Percentiles rank a stretch among this genome's conserved stretches.
Evolutionary conservation across 1,140 invertebrate genomes (phyloP).

Genomic region (Neoseiulus cucumeris): DNA sequence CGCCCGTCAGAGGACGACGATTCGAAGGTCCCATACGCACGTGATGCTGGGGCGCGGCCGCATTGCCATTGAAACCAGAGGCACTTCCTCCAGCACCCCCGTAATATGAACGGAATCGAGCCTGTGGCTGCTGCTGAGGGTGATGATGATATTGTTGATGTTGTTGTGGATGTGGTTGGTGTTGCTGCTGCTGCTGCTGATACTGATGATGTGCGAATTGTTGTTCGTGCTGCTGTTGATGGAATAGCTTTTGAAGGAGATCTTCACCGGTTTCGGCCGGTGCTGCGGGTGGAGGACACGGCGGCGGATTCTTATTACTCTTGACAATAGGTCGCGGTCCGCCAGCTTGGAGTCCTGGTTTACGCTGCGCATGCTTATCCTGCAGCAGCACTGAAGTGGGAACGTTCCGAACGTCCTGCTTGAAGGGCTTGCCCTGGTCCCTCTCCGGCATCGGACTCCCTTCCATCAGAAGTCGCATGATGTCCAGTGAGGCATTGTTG

Average conservation of each 20-base stretch:
- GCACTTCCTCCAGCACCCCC: not conserved
- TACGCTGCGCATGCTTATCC: not conserved
- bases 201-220: not conserved
- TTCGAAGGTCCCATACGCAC: not conserved
- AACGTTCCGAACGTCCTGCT: not conserved
- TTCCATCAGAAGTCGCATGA: not conserved
- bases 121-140: not conserved
- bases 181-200: not conserved
- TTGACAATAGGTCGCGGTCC: not conserved
- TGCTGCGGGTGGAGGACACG: not conserved
- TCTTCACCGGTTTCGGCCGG: not conserved
- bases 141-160: not conserved
- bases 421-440: not conserved
- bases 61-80: not conserved
- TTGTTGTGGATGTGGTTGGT: not conserved
- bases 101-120: not conserved
- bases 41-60: not conserved
- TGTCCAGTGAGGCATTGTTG: not conserved
- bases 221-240: not conserved
- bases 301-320: conserved; percentile 5
- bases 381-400: not conserved
- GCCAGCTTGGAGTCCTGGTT: not conserved
- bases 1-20: not conserved
- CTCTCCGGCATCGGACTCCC: not conserved
- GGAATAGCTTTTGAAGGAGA: not conserved